Evolutionary conservation across 2,113 vertebrate species (phyloP).

Genomic region (Aspidoscelis tigris): DNA sequence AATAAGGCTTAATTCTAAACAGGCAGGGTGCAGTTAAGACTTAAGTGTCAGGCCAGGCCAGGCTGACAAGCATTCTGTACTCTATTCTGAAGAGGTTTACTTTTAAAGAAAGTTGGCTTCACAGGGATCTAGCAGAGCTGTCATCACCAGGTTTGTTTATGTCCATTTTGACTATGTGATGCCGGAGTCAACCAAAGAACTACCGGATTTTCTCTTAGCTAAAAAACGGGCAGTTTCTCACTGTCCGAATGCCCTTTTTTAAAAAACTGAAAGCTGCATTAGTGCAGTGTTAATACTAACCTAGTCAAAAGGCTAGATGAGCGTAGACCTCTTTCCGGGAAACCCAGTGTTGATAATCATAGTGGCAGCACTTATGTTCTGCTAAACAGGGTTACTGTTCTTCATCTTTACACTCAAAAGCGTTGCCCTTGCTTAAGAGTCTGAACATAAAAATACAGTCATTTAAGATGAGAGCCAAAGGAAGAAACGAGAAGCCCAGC

Average conservation of each 20-base stretch:
- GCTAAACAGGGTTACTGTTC: conserved; percentile 53
- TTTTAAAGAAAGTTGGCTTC: neutral
- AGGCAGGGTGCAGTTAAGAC: neutral
- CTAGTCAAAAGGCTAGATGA: conserved; percentile 68
- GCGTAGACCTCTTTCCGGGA: conserved; percentile 56
- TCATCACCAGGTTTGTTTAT: neutral
- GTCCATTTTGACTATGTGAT: neutral
- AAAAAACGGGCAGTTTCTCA: conserved; percentile 57
- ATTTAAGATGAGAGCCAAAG: conserved; percentile 45
- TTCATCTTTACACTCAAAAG: conserved; percentile 28
- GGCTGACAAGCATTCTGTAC: neutral
- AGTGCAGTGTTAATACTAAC: conserved; percentile 69
- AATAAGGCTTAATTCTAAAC: neutral
- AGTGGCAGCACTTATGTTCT: conserved; percentile 27
- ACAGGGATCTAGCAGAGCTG: neutral
- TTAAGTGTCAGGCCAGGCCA: neutral
- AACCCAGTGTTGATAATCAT: conserved; percentile 47
- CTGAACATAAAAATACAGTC: conserved; percentile 49
- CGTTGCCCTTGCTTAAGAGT: conserved; percentile 48
- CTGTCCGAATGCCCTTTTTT: conserved; percentile 67
- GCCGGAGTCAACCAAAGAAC: neutral
- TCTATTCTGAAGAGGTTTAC: neutral
- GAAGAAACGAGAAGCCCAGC: conserved; percentile 30
- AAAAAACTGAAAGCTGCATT: conserved; percentile 58
- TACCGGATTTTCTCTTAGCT: neutral